Base-by-base conservation (phyloP, 1,140 invertebrate species). In the Periplaneta americana region DNA sequence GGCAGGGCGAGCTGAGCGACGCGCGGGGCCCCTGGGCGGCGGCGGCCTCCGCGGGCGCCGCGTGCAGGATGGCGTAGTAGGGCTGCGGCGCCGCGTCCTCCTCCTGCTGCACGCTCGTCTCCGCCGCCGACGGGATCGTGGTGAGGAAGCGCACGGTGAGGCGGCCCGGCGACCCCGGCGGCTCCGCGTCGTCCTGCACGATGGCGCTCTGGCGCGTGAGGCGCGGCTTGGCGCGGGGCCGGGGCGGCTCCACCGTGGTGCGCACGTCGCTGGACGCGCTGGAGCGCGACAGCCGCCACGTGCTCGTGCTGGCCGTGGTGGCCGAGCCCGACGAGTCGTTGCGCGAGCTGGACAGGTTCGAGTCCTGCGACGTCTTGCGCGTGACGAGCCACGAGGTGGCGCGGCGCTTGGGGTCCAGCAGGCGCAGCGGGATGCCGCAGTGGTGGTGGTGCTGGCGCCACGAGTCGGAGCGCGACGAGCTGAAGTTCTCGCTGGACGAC, bases 291-390 rank as follows among this genome's bases (percentile, higher is more conserved):
- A 95, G 92, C 28, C 95, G 89, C 94, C 95, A 97, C 1, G 95
- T 96, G 81, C 94, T 95, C 8, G 96, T 97, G 84, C 94, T 95
- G 22, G 95, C 95, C 0, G 95, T 96, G 0, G 95, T 96, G 0
- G 92, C 93, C 0, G 95, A 96, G 1, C 95, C 95, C 1, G 95
- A 96, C 0, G 96, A 97, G 87, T 98, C 96, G 86, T 97, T 97
- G 18, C 96, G 90, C 2, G 95, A 96, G 84, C 93, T 95, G 74
- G 95, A 96, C 78, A 97, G 87, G 87, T 96, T 97, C 0, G 96
- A 97, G 85, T 97, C 96, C 86, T 97, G 96, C 1, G 95, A 96
- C 0, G 96, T 95, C 88, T 97, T 97, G 31, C 96, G 89, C 0
- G 95, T 96, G 8, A 97, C 94, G 32, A 96, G 89, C 96, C 96